These are phyloP conservation scores for Eurypyga helias DNA, from an alignment of 2,113 vertebrate species.

Conservation along the genomic window DNA sequence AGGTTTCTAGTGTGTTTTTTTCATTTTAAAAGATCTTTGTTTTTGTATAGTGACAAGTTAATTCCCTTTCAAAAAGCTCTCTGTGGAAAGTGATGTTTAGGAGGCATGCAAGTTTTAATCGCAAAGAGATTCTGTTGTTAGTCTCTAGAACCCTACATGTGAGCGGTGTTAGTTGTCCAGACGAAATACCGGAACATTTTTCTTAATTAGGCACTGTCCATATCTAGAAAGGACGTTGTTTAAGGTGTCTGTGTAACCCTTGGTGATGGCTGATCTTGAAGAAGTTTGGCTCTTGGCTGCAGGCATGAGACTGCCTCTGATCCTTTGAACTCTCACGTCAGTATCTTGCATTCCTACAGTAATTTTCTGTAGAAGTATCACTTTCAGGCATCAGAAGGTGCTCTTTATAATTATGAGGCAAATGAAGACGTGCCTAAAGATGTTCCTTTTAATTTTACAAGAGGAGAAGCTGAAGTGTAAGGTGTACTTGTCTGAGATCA, in stretches of 20 bases:
- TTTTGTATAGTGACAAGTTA: not conserved
- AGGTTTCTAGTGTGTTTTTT: not conserved
- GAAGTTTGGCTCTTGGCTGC: not conserved
- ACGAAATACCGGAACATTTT: not conserved
- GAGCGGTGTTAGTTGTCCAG: not conserved
- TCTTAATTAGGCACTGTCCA: not conserved
- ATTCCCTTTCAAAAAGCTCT: not conserved
- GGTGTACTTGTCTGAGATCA: not conserved
- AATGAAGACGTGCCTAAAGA: not conserved
- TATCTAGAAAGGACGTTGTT: not conserved
- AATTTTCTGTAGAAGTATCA: not conserved
- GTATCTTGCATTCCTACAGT: not conserved
- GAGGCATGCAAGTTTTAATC: not conserved
- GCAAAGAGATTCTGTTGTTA: not conserved
- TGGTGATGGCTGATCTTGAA: not conserved
- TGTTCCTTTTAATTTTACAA: not conserved
- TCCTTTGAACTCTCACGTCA: not conserved
- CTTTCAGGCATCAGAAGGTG: not conserved
- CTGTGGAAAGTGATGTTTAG: not conserved
- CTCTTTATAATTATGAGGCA: not conserved
- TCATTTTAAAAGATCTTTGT: not conserved
- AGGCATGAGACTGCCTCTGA: not conserved
- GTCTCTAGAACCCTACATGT: not conserved
- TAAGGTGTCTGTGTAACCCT: not conserved
- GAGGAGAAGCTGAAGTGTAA: not conserved